Percentiles rank a stretch among this genome's conserved stretches.
Evolutionary conservation across 2,888 invertebrate genomes (phyloP).

Genomic region (Graphium colonna): DNA sequence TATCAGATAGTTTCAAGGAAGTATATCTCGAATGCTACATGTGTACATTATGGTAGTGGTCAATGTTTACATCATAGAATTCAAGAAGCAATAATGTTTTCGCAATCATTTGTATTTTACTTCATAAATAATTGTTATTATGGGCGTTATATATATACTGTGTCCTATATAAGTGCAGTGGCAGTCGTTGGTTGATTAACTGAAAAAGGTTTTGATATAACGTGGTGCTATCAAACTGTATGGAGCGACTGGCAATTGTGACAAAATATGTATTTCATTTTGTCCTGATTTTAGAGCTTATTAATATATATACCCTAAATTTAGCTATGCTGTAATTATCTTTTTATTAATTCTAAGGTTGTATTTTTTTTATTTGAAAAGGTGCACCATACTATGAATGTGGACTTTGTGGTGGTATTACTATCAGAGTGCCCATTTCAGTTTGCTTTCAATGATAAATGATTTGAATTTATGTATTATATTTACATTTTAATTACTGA

Average conservation of each 20-base stretch:
- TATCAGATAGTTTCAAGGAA: constrained; percentile 28
- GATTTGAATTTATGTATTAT: constrained; percentile 59
- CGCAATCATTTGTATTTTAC: constrained; percentile 37
- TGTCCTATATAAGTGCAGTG: constrained; percentile 30
- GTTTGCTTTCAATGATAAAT: constrained; percentile 52
- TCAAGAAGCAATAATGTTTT: constrained; percentile 51
- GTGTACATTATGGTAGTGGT: constrained; percentile 22
- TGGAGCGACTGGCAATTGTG: constrained; percentile 62
- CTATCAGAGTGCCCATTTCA: constrained; percentile 40
- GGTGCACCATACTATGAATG: constrained; percentile 44
- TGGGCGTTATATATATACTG: constrained; percentile 21
- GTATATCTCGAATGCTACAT: constrained; percentile 27
- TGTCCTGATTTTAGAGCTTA: constrained; percentile 78
- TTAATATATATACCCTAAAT: constrained; percentile 72
- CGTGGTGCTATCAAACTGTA: constrained; percentile 72
- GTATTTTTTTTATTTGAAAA: constrained; percentile 49
- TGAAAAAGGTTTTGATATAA: constrained; percentile 51
- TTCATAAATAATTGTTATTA: constrained; percentile 36
- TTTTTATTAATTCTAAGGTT: constrained; percentile 70
- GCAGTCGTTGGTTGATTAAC: constrained; percentile 55
- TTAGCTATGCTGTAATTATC: constrained; percentile 74
- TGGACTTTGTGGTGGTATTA: constrained; percentile 35
- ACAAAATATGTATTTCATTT: constrained; percentile 70
- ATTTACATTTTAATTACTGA: constrained; percentile 55
- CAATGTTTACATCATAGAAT: constrained; percentile 30